Conservation (phyloP, 2,113 vertebrate genomes). For the Melanotaenia duboulayi region DNA sequence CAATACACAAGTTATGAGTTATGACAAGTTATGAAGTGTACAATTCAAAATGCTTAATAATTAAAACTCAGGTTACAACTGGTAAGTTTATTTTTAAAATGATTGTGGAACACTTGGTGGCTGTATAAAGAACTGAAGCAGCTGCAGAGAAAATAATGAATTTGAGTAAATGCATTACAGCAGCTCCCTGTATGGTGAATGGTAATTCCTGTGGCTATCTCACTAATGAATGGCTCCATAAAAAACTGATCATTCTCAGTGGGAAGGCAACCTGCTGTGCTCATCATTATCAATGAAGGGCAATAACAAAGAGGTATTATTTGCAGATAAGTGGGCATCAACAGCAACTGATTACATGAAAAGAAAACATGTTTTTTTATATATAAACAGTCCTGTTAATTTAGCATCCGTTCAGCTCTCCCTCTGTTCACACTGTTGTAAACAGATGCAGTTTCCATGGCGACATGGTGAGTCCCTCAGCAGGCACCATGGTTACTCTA, state of each 20-base stretch:
- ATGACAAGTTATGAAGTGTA: not conserved
- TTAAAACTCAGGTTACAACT: not conserved
- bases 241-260: constrained; percentile 24
- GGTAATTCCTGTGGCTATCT: constrained; percentile 9
- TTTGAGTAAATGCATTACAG: not conserved
- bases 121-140: not conserved
- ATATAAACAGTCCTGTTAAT: constrained; percentile 1
- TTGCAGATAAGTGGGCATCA: constrained; percentile 26
- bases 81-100: constrained; percentile 1
- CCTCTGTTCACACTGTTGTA: constrained; percentile 79
- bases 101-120: not conserved
- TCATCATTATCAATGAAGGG: constrained; percentile 35
- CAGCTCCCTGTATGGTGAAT: constrained; percentile 5
- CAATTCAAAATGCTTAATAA: not conserved
- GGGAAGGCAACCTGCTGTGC: constrained; percentile 38
- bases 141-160: not conserved
- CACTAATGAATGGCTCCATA: constrained; percentile 46
- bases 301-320: constrained; percentile 24
- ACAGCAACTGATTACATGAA: constrained; percentile 4
- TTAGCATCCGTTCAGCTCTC: constrained; percentile 38
- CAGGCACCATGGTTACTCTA: constrained; percentile 85
- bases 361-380: not conserved
- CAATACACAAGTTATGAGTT: not conserved
- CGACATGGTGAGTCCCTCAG: constrained; percentile 81
- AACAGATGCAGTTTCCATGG: constrained; percentile 96